Conservation (phyloP, 2,797 vertebrate genomes). For the Atherinosoma microstoma region DNA sequence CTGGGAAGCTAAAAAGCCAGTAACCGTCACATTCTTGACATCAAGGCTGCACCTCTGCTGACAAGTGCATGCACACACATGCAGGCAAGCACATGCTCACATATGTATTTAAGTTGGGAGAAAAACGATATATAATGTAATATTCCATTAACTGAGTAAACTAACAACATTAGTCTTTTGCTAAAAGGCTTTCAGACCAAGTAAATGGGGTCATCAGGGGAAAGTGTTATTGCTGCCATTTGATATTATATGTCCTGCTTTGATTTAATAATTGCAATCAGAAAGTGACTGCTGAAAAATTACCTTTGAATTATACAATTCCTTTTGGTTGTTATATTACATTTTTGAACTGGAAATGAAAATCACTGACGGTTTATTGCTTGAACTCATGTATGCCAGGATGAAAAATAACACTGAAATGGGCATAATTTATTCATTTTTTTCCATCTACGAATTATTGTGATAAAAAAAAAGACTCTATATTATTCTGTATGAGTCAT, state of each 20-base stretch:
- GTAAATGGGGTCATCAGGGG: conserved; percentile 61
- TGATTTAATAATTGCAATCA: conserved; percentile 56
- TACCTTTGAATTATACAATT: conserved; percentile 22
- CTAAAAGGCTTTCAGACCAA: conserved; percentile 58
- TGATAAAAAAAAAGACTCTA: conserved; percentile 64
- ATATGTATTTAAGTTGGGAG: conserved; percentile 66
- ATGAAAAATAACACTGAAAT: conserved; percentile 42
- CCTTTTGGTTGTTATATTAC: conserved; percentile 4
- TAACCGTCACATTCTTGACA: conserved; percentile 94
- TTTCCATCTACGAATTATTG: conserved; percentile 65
- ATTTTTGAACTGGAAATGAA: conserved; percentile 41
- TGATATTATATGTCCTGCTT: conserved; percentile 39
- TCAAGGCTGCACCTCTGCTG: conserved; percentile 88
- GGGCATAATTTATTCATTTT: conserved; percentile 48
- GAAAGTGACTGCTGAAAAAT: conserved; percentile 37
- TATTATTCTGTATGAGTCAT: conserved; percentile 69
- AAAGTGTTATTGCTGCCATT: conserved; percentile 53
- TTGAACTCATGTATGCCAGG: conserved; percentile 15
- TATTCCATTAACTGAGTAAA: conserved; percentile 84
- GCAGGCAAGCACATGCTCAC: conserved; percentile 60
- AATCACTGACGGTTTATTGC: conserved; percentile 28
- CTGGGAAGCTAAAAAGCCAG: conserved; percentile 95
- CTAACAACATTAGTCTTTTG: conserved; percentile 69
- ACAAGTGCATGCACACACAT: conserved; percentile 40
- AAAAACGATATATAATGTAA: conserved; percentile 72